phyloP scores from a whole-genome alignment of 1,140 invertebrate genomes.

The Oppia nitens region DNA sequence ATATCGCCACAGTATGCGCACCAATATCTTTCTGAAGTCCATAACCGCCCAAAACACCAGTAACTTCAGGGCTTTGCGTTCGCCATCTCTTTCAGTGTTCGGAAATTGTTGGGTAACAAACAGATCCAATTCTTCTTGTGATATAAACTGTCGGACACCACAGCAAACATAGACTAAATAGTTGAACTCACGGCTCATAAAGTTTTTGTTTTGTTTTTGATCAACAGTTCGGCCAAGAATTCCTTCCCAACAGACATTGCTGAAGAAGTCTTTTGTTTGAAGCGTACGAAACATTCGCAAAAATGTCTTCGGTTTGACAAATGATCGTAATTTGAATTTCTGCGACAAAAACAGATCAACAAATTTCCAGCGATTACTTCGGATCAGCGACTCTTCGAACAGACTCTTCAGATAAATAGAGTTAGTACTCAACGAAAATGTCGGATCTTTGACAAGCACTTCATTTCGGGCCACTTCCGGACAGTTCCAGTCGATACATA shows the following conservation, averaged over 20 bases:
- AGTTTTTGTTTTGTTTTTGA: constrained; percentile 24
- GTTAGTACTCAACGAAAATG: constrained; percentile 24
- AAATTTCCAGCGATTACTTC: constrained; percentile 30
- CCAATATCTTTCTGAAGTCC: constrained; percentile 23
- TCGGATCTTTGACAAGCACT: constrained; percentile 29
- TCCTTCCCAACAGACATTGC: constrained; percentile 28
- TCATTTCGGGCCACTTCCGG: constrained; percentile 29
- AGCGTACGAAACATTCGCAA: constrained; percentile 28
- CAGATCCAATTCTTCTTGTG: constrained; percentile 26
- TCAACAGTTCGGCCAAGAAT: constrained; percentile 23
- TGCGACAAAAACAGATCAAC: constrained; percentile 31
- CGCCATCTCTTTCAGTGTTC: constrained; percentile 25
- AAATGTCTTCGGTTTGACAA: constrained; percentile 26
- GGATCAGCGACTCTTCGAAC: constrained; percentile 29
- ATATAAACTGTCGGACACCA: constrained; percentile 27
- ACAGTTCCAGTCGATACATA: constrained; percentile 32
- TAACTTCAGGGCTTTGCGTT: constrained; percentile 24
- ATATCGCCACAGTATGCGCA: constrained; percentile 30
- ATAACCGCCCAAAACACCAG: constrained; percentile 28
- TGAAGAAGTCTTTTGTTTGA: constrained; percentile 30
- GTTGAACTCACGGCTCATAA: constrained; percentile 21
- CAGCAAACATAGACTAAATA: constrained; percentile 24
- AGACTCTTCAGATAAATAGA: too few relatives aligned
- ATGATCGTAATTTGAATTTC: constrained; percentile 29
- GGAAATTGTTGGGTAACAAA: constrained; percentile 25